Evolutionary conservation across 2,888 invertebrate genomes (phyloP).

Genomic region (Drepanosiphum platanoidis): DNA sequence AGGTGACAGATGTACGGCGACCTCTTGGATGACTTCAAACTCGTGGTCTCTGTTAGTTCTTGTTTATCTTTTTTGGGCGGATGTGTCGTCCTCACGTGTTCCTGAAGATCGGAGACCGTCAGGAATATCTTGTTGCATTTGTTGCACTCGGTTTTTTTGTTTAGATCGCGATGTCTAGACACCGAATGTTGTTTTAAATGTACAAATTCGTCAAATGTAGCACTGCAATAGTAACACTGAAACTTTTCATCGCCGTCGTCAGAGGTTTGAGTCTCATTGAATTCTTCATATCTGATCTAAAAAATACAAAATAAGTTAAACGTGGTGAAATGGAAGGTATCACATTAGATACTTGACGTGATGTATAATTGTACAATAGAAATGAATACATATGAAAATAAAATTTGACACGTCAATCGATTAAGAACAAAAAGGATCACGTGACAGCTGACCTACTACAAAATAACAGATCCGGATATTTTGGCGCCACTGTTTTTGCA

Average conservation of each 20-base stretch:
- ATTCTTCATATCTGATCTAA: conserved; percentile 21
- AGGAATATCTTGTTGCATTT: conserved; percentile 56
- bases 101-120: conserved; percentile 33
- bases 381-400: too few relatives aligned
- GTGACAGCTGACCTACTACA: too few relatives aligned
- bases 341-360: too few relatives aligned
- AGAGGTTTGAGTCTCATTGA: neutral
- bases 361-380: too few relatives aligned
- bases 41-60: neutral
- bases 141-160: conserved; percentile 59
- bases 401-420: too few relatives aligned
- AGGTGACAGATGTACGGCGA: conserved; percentile 59
- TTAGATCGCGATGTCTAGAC: conserved; percentile 51
- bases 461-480: too few relatives aligned
- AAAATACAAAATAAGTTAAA: conserved; percentile 13
- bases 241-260: conserved; percentile 50
- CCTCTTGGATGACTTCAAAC: neutral
- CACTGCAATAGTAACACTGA: conserved; percentile 59
- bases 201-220: conserved; percentile 53
- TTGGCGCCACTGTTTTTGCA: too few relatives aligned
- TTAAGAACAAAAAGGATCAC: too few relatives aligned
- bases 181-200: conserved; percentile 57
- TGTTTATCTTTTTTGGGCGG: conserved; percentile 21
- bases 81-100: conserved; percentile 37
- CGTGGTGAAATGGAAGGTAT: neutral